Base-by-base conservation (phyloP, 2,888 invertebrate species). In the Dasypogon diadema region DNA sequence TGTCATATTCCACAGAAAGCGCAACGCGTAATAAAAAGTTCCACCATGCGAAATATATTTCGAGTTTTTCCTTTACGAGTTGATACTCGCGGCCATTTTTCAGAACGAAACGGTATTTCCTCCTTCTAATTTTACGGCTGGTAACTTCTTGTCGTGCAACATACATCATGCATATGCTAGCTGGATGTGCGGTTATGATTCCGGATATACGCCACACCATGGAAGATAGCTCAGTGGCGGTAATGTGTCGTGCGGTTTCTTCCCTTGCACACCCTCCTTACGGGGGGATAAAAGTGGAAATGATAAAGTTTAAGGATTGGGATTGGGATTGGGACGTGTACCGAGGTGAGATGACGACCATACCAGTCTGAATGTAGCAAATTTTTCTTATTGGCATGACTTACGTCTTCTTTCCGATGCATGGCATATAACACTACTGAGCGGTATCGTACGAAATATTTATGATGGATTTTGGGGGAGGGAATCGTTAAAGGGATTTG, bases 51-150 rank as follows among this genome's bases (percentile, higher is more conserved):
- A 65, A 65, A 65, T 65, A 65, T 48, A 65, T 65, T 65, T 65
- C 65, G 65, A 65, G 65, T 65, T 65, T 65, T 46, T 65, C 65
- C 26, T 65, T 65, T 65, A 65, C 37, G 65, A 65, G 65, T 14
- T 65, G 65, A 48, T 65, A 65, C 65, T 70, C 77, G 75, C 75
- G 77, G 60, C 72, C 37, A 75, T 75, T 77, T 77, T 77, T 77
- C 63, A 73, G 54, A 42, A 5, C 55, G 58, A 56, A 75, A 14
- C 72, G 72, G 77, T 54, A 75, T 65, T 24, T 65, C 65, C 65
- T 65, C 46, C 65, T 48, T 75, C 75, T 77, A 77, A 77, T 77
- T 77, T 77, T 75, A 77, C 77, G 77, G 77, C 74, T 77, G 73
- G 77, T 77, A 75, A 74, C 51, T 77, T 65, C 75, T 77, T 77